phyloP scores from a whole-genome alignment of 1,140 invertebrate genomes.

The Diorhabda elongata region DNA sequence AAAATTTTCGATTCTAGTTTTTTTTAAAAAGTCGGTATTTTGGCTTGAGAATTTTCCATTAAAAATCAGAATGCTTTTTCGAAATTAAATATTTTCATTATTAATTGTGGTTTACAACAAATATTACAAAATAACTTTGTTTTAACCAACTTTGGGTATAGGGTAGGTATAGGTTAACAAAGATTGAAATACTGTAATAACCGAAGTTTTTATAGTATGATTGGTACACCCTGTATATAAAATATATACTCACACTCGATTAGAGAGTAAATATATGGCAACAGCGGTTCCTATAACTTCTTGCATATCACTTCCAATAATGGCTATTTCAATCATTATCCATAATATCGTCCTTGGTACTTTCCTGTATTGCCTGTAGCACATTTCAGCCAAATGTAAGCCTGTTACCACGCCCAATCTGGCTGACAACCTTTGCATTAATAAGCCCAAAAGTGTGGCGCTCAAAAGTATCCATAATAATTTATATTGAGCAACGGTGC shows the following conservation, averaged over 20 bases:
- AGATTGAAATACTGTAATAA: no score
- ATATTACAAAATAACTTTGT: no score
- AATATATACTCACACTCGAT: constrained; percentile 60
- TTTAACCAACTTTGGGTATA: no score
- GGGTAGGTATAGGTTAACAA: no score
- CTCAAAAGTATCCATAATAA: constrained; percentile 86
- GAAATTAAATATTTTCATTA: no score
- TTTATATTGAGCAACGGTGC: constrained; percentile 71
- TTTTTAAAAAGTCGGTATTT: no score
- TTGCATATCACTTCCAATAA: constrained; percentile 93
- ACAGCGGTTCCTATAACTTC: constrained; percentile 91
- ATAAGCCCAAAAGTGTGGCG: constrained; percentile 79
- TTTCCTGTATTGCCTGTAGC: constrained; percentile 74
- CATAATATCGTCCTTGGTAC: constrained; percentile 78
- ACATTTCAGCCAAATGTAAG: constrained; percentile 78
- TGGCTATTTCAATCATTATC: constrained; percentile 94
- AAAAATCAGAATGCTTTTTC: no score
- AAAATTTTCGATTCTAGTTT: no score
- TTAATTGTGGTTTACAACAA: no score
- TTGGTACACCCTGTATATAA: no score
- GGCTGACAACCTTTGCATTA: constrained; percentile 84
- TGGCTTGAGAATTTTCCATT: no score
- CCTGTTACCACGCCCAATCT: constrained; percentile 62
- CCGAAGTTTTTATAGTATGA: no score
- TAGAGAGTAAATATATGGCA: constrained; percentile 82